Conservation (phyloP, 2,888 invertebrate species). For the Lepeophtheirus nordmannii region DNA sequence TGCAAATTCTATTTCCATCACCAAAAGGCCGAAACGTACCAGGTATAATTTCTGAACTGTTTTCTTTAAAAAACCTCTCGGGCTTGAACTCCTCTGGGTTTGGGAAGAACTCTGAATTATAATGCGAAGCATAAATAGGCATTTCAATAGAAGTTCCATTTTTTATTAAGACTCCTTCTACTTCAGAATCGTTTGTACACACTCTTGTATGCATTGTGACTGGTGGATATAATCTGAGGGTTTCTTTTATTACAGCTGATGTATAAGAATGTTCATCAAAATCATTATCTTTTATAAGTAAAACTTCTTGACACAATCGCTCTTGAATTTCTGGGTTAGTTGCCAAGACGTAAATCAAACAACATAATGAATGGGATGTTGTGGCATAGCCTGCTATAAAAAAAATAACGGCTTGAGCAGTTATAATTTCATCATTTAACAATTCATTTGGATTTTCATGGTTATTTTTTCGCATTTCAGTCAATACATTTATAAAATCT, state of each 20-base stretch:
- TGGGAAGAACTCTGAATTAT: background rate
- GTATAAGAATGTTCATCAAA: background rate
- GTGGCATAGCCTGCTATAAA: background rate
- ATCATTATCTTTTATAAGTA: background rate
- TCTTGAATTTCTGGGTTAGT: background rate
- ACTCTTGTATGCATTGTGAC: background rate
- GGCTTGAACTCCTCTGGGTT: background rate
- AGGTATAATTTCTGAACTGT: background rate
- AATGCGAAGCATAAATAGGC: slow-evolving; percentile 1
- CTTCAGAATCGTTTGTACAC: slow-evolving; percentile 13
- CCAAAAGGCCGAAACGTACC: background rate
- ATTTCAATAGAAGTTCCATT: background rate
- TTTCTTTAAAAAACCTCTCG: background rate
- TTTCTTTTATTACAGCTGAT: slow-evolving; percentile 9
- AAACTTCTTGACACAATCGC: background rate
- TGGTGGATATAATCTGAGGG: background rate
- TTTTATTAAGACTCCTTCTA: background rate
- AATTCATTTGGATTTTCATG: background rate
- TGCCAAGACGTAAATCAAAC: background rate
- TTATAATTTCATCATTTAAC: background rate
- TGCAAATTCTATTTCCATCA: background rate
- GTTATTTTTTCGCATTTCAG: background rate
- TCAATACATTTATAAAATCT: too few relatives aligned
- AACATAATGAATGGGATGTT: background rate
- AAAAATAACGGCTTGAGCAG: background rate